Base-by-base conservation (phyloP, 1,140 invertebrate genomes). In the Acromyrmex charruanus region DNA sequence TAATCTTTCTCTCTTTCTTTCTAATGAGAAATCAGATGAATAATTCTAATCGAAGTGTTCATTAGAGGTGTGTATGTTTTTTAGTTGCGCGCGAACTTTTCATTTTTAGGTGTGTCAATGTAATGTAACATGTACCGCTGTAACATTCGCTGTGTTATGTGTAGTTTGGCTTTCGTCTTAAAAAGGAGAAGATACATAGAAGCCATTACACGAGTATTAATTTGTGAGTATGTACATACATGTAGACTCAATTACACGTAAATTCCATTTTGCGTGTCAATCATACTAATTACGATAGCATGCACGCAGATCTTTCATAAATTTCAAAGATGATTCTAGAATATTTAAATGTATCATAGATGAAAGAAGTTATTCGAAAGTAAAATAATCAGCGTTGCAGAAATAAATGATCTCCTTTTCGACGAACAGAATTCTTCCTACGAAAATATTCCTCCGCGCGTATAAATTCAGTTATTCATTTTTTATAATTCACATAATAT, bases 191-290 rank as follows among this genome's bases (percentile, higher is more conserved):
- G 71, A 82, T 89, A 87, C 51, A 77, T 71, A 71, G 68, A 86
- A 89, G 81, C 82, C 61, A 59, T 89, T 89, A 89, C 61, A 86
- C 87, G 69, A 89, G 69, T 89, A 89, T 89, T 80, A 80, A 58
- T 69, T 80, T 79, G 55, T 74, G 65, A 68, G 25, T 86, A 85
- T 59, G 63, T 66, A 71, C 53, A 77, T 53, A 71, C 61, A 79
- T 21, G 49, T 77, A 79, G 51, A 58, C 63, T 86, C 39, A 28
- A 86, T 86, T 69, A 85, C 75, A 71, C 35, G 31, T 68, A 66
- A 66, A 79, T 18, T 51, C 16, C 58, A 61, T 35, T 18, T 21
- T 10, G 39, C 74, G 21, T 66, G 21, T 79, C 81, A 63, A 44
- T 28, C 71, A 63, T 66, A 49, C 61, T 53, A 35, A 49, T 44